Percentiles rank a stretch among this genome's conserved stretches.
phyloP scores from a whole-genome alignment of 2,797 vertebrate genomes.

The Myoxocephalus aenaeus region DNA sequence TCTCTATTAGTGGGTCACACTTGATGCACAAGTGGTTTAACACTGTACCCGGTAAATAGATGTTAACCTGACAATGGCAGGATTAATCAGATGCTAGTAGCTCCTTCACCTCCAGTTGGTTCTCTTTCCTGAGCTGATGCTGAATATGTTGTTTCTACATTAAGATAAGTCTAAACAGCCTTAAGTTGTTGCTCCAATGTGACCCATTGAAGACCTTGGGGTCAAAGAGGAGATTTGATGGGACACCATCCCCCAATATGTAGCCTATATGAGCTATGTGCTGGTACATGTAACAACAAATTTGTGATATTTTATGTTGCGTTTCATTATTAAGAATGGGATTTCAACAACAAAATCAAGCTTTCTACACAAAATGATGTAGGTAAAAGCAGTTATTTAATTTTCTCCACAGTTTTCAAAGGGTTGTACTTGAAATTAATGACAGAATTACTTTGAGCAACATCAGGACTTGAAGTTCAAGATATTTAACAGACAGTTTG shows the following conservation, averaged over 20 bases:
- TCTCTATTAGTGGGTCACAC: conserved; percentile 66
- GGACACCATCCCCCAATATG: neutral
- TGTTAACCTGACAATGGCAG: conserved; percentile 69
- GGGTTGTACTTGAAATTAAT: neutral
- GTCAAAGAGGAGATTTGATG: conserved; percentile 1
- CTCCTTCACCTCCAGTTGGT: conserved; percentile 47
- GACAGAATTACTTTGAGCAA: neutral
- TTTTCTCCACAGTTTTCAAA: neutral
- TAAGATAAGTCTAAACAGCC: neutral
- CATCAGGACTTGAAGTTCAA: conserved; percentile 7
- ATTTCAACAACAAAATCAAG: neutral
- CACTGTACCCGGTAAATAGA: conserved; percentile 61
- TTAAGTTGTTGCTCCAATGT: conserved; percentile 10
- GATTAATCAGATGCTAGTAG: conserved; percentile 65
- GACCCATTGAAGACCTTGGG: neutral
- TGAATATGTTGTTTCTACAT: conserved; percentile 1
- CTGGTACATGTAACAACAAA: neutral
- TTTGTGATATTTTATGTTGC: neutral
- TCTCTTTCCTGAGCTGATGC: conserved; percentile 19
- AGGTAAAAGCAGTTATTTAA: neutral
- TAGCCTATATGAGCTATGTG: neutral
- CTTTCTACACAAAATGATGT: neutral
- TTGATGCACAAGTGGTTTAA: conserved; percentile 69
- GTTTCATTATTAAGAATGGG: neutral
- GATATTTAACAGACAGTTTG: conserved; percentile 15